Evolutionary conservation across 2,797 vertebrate genomes (phyloP).

Genomic region (Philypnodon macrostomus): DNA sequence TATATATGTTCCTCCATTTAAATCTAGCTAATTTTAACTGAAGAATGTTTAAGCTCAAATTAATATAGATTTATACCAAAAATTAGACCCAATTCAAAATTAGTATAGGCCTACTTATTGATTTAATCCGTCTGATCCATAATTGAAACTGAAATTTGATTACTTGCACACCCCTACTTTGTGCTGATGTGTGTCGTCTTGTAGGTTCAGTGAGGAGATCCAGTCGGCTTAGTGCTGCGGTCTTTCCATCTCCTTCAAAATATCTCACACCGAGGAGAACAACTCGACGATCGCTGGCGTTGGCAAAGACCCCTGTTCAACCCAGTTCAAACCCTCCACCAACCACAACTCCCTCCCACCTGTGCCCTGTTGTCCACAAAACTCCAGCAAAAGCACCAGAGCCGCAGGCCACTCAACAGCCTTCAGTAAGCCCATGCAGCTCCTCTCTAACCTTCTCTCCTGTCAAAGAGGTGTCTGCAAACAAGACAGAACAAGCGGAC

Average conservation of each 20-base stretch:
- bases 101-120: too few relatives aligned
- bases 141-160: too few relatives aligned
- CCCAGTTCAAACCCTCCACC: slow-evolving; percentile 5
- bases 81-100: too few relatives aligned
- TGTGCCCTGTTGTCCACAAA: slow-evolving; percentile 9
- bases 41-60: too few relatives aligned
- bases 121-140: too few relatives aligned
- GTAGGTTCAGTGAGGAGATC: slow-evolving; percentile 64
- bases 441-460: slow-evolving; percentile 41
- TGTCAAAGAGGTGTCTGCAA: slow-evolving; percentile 20
- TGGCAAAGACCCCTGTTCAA: slow-evolving; percentile 26
- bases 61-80: too few relatives aligned
- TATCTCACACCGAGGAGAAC: slow-evolving; percentile 44
- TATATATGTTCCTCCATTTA: too few relatives aligned
- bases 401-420: slow-evolving; percentile 37
- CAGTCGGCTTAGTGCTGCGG: slow-evolving; percentile 44
- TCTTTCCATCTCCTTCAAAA: slow-evolving; percentile 44
- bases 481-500: slow-evolving; percentile 3
- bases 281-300: slow-evolving; percentile 35
- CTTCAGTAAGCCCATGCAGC: not conserved
- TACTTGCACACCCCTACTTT: too few relatives aligned
- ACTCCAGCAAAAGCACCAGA: slow-evolving; percentile 22
- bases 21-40: too few relatives aligned
- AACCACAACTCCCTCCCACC: not conserved
- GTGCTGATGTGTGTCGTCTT: not conserved